Evolutionary conservation across 2,888 invertebrate genomes (phyloP).

Genomic region (Euspilapteryx auroguttella): DNA sequence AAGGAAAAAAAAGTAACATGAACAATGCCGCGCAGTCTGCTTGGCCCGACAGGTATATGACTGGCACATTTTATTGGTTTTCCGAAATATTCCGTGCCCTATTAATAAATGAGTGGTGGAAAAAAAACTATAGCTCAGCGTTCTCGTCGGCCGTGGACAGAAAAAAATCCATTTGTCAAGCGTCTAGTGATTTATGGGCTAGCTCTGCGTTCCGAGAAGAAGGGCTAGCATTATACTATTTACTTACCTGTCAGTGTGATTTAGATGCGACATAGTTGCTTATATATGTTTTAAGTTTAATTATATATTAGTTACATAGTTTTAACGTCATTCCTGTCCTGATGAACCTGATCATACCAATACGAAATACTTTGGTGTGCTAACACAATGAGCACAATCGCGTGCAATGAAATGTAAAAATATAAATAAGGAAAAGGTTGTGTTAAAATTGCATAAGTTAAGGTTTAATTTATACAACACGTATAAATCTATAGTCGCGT

Average conservation of each 20-base stretch:
- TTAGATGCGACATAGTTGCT: constrained; percentile 34
- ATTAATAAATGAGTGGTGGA: constrained; percentile 58
- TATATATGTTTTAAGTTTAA: too few species aligned
- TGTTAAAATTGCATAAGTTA: too few species aligned
- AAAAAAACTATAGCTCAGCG: constrained; percentile 39
- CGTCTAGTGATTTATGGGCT: constrained; percentile 51
- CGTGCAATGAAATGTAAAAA: too few species aligned
- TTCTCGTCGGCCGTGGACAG: neutral
- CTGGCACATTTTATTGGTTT: constrained; percentile 61
- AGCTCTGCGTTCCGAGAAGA: constrained; percentile 54
- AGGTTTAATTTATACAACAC: too few species aligned
- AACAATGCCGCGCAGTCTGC: constrained; percentile 51
- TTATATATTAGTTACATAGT: too few species aligned
- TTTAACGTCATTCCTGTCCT: too few species aligned
- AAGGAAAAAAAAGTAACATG: constrained; percentile 6
- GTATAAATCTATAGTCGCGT: too few species aligned
- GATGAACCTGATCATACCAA: too few species aligned
- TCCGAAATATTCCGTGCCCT: constrained; percentile 57
- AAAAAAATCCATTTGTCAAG: constrained; percentile 53
- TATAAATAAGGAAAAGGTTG: too few species aligned
- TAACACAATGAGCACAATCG: too few species aligned
- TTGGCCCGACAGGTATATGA: constrained; percentile 54
- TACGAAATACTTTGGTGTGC: too few species aligned
- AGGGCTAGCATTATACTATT: constrained; percentile 53
- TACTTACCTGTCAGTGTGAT: constrained; percentile 58